Percentiles rank a stretch among this genome's conserved stretches.
phyloP scores from a whole-genome alignment of 53 echinoderm and acorn worm genomes.

The Patiria pectinifera region DNA sequence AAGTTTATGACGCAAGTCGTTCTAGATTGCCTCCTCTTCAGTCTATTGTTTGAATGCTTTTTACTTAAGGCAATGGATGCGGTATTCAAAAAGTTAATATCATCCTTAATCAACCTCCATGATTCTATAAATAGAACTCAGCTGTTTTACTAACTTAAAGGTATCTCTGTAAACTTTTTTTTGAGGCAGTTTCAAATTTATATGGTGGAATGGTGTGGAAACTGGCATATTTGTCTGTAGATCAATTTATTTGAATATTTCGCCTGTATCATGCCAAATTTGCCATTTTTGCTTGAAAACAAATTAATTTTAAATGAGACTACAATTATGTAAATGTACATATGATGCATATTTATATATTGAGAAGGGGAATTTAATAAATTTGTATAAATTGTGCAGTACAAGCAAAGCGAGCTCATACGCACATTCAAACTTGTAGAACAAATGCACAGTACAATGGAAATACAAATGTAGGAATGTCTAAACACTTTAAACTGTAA shows the following conservation, averaged over 20 bases:
- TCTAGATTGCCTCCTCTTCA: too few species aligned
- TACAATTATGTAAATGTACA: neutral
- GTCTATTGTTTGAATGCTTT: too few species aligned
- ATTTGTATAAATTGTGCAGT: neutral
- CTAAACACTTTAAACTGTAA: too few species aligned
- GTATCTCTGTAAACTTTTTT: too few species aligned
- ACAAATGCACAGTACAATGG: neutral
- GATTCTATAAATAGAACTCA: too few species aligned
- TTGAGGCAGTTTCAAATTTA: neutral
- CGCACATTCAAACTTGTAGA: neutral
- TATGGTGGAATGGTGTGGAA: neutral
- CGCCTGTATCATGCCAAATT: neutral
- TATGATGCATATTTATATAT: slow-evolving; percentile 19
- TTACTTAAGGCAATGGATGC: too few species aligned
- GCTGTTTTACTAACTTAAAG: too few species aligned
- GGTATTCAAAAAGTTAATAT: too few species aligned
- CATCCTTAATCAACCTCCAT: too few species aligned
- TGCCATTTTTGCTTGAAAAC: neutral
- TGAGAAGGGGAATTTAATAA: neutral
- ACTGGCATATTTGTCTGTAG: neutral
- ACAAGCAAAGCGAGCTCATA: neutral
- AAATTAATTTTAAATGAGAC: neutral
- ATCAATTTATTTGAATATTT: neutral
- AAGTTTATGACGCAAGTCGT: too few species aligned
- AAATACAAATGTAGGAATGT: neutral